These are phyloP conservation scores for Chinchilla lanigera DNA, from an alignment of 2,113 vertebrate genomes.

Conservation along the genomic window DNA sequence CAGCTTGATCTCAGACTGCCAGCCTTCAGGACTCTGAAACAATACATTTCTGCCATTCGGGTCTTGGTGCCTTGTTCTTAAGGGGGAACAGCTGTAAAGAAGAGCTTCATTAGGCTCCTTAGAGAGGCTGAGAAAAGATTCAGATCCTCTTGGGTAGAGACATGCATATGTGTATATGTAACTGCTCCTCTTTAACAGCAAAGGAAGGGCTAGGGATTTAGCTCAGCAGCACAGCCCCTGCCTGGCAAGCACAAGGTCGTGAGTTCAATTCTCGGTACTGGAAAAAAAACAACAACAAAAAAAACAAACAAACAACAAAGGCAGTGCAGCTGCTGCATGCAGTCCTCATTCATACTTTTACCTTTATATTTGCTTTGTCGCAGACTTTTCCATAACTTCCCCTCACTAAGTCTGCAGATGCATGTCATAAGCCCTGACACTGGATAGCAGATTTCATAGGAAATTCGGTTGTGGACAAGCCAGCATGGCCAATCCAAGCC, in stretches of 20 bases:
- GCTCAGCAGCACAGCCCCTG: too few relatives aligned
- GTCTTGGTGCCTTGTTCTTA: not conserved
- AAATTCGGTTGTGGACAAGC: not conserved
- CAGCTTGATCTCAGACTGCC: not conserved
- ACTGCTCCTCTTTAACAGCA: not conserved
- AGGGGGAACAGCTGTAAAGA: not conserved
- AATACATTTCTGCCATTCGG: not conserved
- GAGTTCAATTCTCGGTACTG: too few relatives aligned
- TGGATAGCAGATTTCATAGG: not conserved
- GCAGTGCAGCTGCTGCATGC: not conserved
- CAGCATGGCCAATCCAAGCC: not conserved
- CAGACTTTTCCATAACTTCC: not conserved
- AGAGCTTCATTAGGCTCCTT: not conserved
- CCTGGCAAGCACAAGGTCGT: too few relatives aligned
- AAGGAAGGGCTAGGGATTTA: too few relatives aligned
- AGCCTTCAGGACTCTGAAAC: not conserved
- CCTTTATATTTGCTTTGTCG: not conserved
- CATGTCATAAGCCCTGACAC: not conserved
- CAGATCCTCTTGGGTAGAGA: too few relatives aligned
- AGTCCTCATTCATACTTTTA: not conserved
- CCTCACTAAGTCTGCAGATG: constrained; percentile 1
- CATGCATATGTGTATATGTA: not conserved
- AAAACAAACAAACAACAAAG: too few relatives aligned
- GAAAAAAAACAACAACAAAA: too few relatives aligned
- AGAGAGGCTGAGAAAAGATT: not conserved